Percentiles rank a stretch among this genome's conserved stretches.
phyloP scores from a whole-genome alignment of 2,888 invertebrate genomes.

The Dryadula phaetusa region DNA sequence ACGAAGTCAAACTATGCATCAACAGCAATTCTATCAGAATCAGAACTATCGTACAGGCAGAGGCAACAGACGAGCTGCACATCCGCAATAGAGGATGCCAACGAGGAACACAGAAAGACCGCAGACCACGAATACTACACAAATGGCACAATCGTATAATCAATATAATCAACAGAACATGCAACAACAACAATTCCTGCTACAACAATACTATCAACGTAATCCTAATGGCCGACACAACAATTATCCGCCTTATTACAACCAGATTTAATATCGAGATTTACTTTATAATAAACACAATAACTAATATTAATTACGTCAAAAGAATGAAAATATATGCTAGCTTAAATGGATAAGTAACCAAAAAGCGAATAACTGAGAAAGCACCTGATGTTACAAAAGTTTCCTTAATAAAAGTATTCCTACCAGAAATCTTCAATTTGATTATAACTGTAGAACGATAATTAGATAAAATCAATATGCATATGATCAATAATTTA shows the following conservation, averaged over 20 bases:
- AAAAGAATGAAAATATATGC: neutral
- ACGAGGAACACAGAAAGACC: neutral
- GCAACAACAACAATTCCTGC: neutral
- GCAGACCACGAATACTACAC: neutral
- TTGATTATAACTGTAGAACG: too few species aligned
- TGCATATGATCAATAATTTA: too few species aligned
- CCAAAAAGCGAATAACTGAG: neutral
- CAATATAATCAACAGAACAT: neutral
- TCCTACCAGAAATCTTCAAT: too few species aligned
- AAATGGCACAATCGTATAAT: neutral
- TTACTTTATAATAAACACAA: too few species aligned
- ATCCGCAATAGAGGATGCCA: neutral
- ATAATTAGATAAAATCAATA: too few species aligned
- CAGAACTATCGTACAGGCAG: conserved; percentile 1
- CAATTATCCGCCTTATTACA: neutral
- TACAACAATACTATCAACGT: neutral
- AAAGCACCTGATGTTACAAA: conserved; percentile 1
- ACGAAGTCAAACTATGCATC: neutral
- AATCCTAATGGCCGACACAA: neutral
- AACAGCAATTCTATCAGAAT: neutral
- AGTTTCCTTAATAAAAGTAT: too few species aligned
- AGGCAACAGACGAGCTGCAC: neutral
- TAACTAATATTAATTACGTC: neutral
- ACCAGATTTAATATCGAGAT: neutral
- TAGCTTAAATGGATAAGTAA: neutral